Evolutionary conservation across 2,888 invertebrate species (phyloP).

Genomic region (Choreutis nemorana): DNA sequence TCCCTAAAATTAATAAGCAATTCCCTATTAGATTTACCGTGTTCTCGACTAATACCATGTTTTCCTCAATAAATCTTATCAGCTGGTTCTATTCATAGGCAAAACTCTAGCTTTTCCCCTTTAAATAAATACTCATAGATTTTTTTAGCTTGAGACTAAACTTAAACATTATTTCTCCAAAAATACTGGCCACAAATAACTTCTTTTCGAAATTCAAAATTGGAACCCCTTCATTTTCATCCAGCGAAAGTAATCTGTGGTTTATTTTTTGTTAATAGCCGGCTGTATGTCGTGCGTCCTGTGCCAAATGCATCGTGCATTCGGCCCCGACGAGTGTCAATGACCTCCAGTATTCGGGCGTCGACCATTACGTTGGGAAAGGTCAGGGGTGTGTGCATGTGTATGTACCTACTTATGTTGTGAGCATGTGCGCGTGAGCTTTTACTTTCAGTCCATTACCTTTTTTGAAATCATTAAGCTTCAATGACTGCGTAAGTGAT

Average conservation of each 20-base stretch:
- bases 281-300: too few relatives aligned
- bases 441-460: slow-evolving; percentile 57
- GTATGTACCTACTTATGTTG: slow-evolving; percentile 16
- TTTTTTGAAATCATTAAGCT: too few relatives aligned
- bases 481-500: too few relatives aligned
- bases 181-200: slow-evolving; percentile 1
- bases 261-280: slow-evolving; percentile 26
- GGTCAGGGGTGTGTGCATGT: slow-evolving; percentile 38
- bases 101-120: too few relatives aligned
- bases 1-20: too few relatives aligned
- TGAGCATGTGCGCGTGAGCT: slow-evolving; percentile 27
- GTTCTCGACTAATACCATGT: too few relatives aligned
- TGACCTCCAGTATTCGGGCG: slow-evolving; percentile 52
- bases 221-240: slow-evolving; percentile 20
- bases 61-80: too few relatives aligned
- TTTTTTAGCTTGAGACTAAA: too few relatives aligned
- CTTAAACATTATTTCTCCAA: too few relatives aligned
- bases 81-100: too few relatives aligned
- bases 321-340: slow-evolving; percentile 46
- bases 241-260: slow-evolving; percentile 38
- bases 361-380: slow-evolving; percentile 51
- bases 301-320: slow-evolving; percentile 18
- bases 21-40: too few relatives aligned
- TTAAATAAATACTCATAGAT: too few relatives aligned
- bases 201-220: slow-evolving; percentile 7